Base-by-base conservation (phyloP, 2,797 vertebrate genomes). In the Gymnoscopelus microlampas region DNA sequence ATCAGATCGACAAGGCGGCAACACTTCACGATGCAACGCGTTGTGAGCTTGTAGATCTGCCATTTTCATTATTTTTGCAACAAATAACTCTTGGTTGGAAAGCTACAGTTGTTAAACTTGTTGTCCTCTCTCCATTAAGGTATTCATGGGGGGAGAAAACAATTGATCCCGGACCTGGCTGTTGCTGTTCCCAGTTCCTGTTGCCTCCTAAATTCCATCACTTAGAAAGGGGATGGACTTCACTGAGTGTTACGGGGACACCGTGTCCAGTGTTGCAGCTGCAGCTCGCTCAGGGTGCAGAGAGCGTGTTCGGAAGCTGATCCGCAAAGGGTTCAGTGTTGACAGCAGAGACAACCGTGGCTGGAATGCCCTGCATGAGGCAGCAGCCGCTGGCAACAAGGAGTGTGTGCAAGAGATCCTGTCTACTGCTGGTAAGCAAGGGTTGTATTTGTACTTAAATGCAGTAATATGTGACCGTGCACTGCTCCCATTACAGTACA, bases 351-450 rank as follows among this genome's bases (percentile, higher is more conserved):
- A 99, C 87, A 99, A 99, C 91, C 94, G 98, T 5, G 96, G 97
- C 7, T 99, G 97, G 97, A 91, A 88, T 69, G 92, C 97, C 0
- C 91, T 98, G 76, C 98, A 99, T 0, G 97, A 99, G 84, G 97
- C 97, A 0, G 95, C 96, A 0, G 95, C 94, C 0, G 91, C 91
- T 12, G 95, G 96, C 23, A 92, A 91, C 0, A 50, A 67, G 1
- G 90, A 84, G 9, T 98, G 97, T 75, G 92, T 96, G 66, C 90
- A 68, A 68, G 85, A 96, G 3, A 88, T 98, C 1, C 53, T 98
- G 74, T 71, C 54, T 26, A 85, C 89, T 8, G 75, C 87, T 56
- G 95, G 96, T 97, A 85, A 92, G 88, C 67, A 14, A 39, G 4
- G 13, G 2, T 10, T 4, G 5, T 2, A 10, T 8, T 59, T 23